Percentiles rank a stretch among this genome's conserved stretches.
Evolutionary conservation across 2,113 vertebrate genomes (phyloP).

Genomic region (Columba livia): DNA sequence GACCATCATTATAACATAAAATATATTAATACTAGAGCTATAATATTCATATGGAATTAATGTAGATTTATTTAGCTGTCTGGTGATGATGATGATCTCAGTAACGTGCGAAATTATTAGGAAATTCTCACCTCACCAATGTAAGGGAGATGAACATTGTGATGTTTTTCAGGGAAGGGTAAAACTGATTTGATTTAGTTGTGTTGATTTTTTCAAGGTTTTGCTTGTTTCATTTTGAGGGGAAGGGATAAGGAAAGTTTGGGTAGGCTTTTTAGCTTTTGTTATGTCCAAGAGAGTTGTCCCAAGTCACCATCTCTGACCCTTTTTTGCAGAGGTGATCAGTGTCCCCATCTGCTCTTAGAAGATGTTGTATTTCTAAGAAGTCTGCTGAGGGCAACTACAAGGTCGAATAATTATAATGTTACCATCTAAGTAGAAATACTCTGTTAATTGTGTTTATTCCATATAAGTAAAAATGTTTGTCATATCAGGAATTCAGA

Average conservation of each 20-base stretch:
- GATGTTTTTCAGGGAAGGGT: neutral
- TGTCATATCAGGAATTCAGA: neutral
- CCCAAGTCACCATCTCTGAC: neutral
- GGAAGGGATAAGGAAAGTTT: neutral
- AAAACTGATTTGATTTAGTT: neutral
- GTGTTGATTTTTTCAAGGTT: neutral
- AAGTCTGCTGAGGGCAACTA: neutral
- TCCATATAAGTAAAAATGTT: neutral
- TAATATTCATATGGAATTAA: neutral
- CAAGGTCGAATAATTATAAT: neutral
- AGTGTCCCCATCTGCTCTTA: neutral
- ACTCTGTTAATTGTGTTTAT: neutral
- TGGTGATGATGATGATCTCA: neutral
- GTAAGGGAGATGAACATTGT: neutral
- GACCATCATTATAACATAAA: neutral
- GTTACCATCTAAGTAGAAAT: neutral
- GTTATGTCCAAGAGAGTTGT: neutral
- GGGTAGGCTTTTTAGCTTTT: neutral
- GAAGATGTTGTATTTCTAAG: neutral
- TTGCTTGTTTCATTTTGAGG: neutral
- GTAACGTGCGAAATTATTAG: neutral
- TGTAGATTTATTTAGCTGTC: neutral
- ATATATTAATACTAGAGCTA: neutral
- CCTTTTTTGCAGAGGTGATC: neutral
- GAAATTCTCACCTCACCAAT: neutral